Conservation (phyloP, 2,797 vertebrate species). For the Urocyon cinereoargenteus region DNA sequence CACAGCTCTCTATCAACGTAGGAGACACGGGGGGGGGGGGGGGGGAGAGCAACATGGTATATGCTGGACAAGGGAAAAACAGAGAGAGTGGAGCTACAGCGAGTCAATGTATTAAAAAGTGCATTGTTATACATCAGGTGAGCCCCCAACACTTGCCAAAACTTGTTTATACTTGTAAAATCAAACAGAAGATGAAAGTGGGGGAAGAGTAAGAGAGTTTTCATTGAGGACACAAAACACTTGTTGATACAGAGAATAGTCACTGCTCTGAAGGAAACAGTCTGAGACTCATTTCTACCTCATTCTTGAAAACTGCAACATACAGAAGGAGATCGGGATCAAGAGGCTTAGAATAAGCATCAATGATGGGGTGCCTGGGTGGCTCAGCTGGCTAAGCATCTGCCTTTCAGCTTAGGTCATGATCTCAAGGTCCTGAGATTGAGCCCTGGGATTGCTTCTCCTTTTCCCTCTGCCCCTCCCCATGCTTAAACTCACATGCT, state of each 20-base stretch:
- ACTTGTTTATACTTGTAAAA: constrained; percentile 1
- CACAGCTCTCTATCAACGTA: neutral
- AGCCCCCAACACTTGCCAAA: neutral
- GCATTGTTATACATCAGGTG: neutral
- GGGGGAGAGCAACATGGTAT: neutral
- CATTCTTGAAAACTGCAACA: neutral
- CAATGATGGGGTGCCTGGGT: neutral
- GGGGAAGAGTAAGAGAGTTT: neutral
- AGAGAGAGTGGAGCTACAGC: neutral
- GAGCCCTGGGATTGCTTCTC: no score
- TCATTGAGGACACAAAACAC: neutral
- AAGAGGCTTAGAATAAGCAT: neutral
- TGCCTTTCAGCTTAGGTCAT: no score
- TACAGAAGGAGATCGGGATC: neutral
- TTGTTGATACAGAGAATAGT: neutral
- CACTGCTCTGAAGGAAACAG: neutral
- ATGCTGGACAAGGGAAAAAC: neutral
- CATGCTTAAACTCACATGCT: no score
- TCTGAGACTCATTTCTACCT: neutral
- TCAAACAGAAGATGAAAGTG: neutral
- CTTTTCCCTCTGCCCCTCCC: no score
- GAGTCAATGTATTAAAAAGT: neutral
- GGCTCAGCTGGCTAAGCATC: no score
- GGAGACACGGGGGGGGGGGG: no score
- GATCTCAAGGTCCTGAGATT: no score